Evolutionary conservation across 2,797 vertebrate species (phyloP).

Genomic region (Dipus sagitta): DNA sequence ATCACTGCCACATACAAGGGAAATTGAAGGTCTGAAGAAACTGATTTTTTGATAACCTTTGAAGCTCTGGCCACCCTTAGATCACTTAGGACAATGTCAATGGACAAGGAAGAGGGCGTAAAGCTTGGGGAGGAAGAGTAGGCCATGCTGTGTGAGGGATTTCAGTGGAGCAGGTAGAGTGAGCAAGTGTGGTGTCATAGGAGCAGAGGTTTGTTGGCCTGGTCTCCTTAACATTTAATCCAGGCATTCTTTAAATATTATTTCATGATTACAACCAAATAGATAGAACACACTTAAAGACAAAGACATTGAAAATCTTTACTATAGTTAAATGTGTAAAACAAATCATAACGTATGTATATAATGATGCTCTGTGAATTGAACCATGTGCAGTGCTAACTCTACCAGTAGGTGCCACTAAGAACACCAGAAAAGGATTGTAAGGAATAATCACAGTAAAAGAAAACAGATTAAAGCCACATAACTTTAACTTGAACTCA

Average conservation of each 20-base stretch:
- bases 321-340: conserved; percentile 30
- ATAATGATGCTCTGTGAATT: not conserved
- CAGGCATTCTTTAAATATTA: not conserved
- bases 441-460: not conserved
- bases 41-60: not conserved
- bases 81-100: not conserved
- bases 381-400: not conserved
- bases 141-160: no score
- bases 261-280: conserved; percentile 19
- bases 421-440: conserved; percentile 16
- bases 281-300: not conserved
- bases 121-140: not conserved
- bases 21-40: not conserved
- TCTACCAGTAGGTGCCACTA: conserved; percentile 68
- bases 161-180: not conserved
- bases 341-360: not conserved
- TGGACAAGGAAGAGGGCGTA: not conserved
- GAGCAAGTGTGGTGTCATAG: not conserved
- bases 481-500: not conserved
- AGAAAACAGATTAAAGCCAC: not conserved
- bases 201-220: not conserved
- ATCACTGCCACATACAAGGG: not conserved
- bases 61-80: not conserved
- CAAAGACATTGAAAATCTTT: conserved; percentile 5
- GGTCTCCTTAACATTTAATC: not conserved